These are phyloP conservation scores for Corvus cornix DNA, from an alignment of 2,113 vertebrate genomes.

Conservation along the genomic window DNA sequence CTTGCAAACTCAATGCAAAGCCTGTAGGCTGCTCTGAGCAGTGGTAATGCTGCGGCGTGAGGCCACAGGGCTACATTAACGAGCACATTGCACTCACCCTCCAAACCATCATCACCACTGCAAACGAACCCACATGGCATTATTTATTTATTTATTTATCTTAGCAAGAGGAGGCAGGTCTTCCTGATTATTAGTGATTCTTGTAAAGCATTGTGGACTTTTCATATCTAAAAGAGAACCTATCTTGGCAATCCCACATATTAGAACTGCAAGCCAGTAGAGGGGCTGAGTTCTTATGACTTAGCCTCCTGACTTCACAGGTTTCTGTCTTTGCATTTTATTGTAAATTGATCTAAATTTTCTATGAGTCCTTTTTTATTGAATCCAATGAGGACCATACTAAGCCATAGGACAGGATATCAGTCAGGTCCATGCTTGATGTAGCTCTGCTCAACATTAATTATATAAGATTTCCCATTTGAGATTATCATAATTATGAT, in stretches of 20 bases:
- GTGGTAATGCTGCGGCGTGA: accelerated
- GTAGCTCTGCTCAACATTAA: not conserved
- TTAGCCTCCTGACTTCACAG: not conserved
- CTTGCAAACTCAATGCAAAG: not conserved
- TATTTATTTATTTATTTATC: not conserved
- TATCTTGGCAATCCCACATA: not conserved
- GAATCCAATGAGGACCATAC: not conserved
- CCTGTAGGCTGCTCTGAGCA: not conserved
- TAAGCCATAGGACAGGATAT: not conserved
- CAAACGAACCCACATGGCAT: not conserved
- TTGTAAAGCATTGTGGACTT: not conserved
- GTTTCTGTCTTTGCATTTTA: not conserved
- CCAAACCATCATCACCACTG: not conserved
- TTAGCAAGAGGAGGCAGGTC: not conserved
- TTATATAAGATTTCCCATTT: not conserved
- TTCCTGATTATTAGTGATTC: not conserved
- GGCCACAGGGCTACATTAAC: accelerated
- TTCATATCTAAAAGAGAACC: not conserved
- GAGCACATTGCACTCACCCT: not conserved
- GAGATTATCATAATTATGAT: not conserved
- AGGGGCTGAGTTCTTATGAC: not conserved
- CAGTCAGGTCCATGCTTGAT: not conserved
- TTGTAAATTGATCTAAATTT: not conserved
- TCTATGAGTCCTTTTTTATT: not conserved
- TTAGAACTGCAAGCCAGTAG: not conserved